These are phyloP conservation scores for Hemistola chrysoprasaria DNA, from an alignment of 2,888 invertebrate genomes.

Conservation along the genomic window DNA sequence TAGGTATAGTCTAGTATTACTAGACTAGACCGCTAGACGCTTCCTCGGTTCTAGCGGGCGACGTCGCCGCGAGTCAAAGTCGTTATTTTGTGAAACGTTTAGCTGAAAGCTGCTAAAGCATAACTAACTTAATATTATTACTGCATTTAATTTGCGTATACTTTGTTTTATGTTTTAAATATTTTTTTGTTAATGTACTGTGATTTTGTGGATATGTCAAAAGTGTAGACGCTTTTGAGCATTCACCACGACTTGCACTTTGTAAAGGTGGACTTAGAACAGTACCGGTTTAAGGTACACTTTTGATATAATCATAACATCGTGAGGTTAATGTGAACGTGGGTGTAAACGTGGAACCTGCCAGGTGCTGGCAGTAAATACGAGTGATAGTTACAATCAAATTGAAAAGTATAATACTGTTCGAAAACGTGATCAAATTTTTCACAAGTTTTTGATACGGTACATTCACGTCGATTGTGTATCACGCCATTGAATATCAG, in stretches of 20 bases:
- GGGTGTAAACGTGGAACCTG: conserved; percentile 64
- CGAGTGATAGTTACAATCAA: conserved; percentile 79
- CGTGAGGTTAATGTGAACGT: conserved; percentile 53
- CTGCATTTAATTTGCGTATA: conserved; percentile 60
- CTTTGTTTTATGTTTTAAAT: conserved; percentile 57
- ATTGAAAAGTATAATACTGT: conserved; percentile 67
- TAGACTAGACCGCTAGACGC: conserved; percentile 2
- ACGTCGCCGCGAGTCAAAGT: conserved; percentile 28
- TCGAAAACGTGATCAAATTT: conserved; percentile 54
- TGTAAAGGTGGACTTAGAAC: conserved; percentile 44
- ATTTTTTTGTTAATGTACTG: conserved; percentile 57
- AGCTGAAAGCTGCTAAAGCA: conserved; percentile 68
- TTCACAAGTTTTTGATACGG: conserved; percentile 64
- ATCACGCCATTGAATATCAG: conserved; percentile 41
- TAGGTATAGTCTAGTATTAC: too few species aligned
- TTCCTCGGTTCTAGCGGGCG: conserved; percentile 1
- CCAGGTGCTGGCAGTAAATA: conserved; percentile 79
- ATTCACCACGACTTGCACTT: conserved; percentile 38
- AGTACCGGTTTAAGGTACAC: conserved; percentile 25
- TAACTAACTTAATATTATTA: conserved; percentile 60
- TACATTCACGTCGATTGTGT: conserved; percentile 41
- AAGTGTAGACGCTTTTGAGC: conserved; percentile 38
- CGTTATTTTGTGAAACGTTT: conserved; percentile 42
- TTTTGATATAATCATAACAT: conserved; percentile 56
- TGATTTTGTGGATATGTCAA: conserved; percentile 48